Base-by-base conservation (phyloP, 1,140 invertebrate genomes). In the Cyclargus thomasi region DNA sequence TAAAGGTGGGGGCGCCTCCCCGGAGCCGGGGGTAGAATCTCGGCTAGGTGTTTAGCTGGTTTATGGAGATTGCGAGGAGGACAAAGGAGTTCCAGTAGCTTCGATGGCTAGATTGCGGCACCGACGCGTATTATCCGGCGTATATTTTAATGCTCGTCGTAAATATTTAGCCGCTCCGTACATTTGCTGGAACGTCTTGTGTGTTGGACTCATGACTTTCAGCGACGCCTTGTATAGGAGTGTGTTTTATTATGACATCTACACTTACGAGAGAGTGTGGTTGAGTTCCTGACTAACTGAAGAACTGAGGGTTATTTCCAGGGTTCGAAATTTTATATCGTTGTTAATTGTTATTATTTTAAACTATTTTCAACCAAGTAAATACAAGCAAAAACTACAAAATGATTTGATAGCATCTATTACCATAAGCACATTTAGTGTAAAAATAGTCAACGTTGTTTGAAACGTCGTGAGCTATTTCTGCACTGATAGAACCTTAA, bases 21-120 rank as follows among this genome's bases (percentile, higher is more conserved):
- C 65, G 71, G 14, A 17, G 69, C 72, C 65, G 71, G 14, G 20
- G 69, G 65, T 68, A 77, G 75, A 75, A 78, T 78, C 77, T 77
- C 75, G 75, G 77, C 75, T 78, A 82, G 83, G 82, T 83, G 82
- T 83, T 84, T 87, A 84, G 82, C 82, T 82, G 81, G 79, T 87
- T 86, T 87, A 87, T 85, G 83, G 82, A 87, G 85, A 87, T 87
- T 87, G 83, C 82, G 74, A 85, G 77, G 77, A 78, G 82, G 82
- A 86, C 82, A 85, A 83, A 83, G 82, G 64, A 73, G 69, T 70
- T 57, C 64, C 62, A 66, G 65, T 68, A 67, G 29, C 65, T 66
- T 57, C 66, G 64, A 65, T 67, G 66, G 65, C 65, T 65, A 67
- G 62, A 70, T 70, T 70, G 69, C 65, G 65, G 65, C 53, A 62